phyloP scores from a whole-genome alignment of 2,113 vertebrate species.

The Dermatemys mawii region DNA sequence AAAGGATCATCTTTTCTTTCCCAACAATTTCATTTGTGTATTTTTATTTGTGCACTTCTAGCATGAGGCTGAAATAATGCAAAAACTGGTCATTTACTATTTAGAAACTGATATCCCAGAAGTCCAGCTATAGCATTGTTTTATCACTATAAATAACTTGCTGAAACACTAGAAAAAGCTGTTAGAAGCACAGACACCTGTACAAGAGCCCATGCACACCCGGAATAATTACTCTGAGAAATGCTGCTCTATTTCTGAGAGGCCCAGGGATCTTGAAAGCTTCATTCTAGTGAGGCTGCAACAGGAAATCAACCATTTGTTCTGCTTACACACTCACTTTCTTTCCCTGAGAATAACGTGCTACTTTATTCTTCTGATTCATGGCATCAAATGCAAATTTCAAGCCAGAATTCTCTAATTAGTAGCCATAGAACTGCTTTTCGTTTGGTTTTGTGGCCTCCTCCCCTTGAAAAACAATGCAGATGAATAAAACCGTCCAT shows the following conservation, averaged over 20 bases:
- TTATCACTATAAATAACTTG: neutral
- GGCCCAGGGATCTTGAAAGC: neutral
- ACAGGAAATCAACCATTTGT: neutral
- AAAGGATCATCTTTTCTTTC: neutral
- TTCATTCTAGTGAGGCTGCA: accelerated
- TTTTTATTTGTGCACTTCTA: neutral
- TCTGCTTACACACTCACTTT: neutral
- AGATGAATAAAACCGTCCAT: constrained; percentile 64
- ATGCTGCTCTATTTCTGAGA: neutral
- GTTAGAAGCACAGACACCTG: neutral
- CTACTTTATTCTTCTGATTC: constrained; percentile 45
- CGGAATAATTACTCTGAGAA: neutral
- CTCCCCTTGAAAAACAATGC: constrained; percentile 45
- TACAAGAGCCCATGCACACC: neutral
- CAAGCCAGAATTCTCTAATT: constrained; percentile 59
- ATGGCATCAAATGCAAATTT: constrained; percentile 60
- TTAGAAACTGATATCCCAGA: neutral
- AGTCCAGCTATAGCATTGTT: neutral
- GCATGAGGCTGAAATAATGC: neutral
- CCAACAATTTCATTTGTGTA: neutral
- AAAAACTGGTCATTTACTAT: neutral
- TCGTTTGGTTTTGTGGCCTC: constrained; percentile 7
- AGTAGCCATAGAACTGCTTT: constrained; percentile 49
- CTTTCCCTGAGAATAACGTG: constrained; percentile 39
- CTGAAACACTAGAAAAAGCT: neutral